phyloP scores from a whole-genome alignment of 2,113 vertebrate genomes.

The Ariopsis seemanni region DNA sequence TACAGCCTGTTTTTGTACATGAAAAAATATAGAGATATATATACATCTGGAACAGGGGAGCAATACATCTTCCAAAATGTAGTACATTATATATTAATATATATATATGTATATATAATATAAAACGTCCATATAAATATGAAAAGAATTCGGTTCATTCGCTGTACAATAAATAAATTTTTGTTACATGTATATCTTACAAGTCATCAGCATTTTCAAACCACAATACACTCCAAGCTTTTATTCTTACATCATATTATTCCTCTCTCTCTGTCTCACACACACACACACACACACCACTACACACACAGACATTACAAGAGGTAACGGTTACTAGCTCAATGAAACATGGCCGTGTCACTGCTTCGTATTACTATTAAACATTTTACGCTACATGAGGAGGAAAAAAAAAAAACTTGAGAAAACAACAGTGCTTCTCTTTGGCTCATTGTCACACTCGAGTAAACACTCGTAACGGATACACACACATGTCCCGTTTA shows the following conservation, averaged over 20 bases:
- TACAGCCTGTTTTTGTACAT: constrained; percentile 69
- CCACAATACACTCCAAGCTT: constrained; percentile 61
- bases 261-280: not conserved
- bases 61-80: constrained; percentile 74
- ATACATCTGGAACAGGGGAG: constrained; percentile 72
- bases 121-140: constrained; percentile 75
- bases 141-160: constrained; percentile 69
- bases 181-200: constrained; percentile 67
- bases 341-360: not conserved
- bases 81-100: constrained; percentile 64
- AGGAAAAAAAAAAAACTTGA: not conserved
- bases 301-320: constrained; percentile 37
- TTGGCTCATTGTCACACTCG: constrained; percentile 25
- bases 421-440: constrained; percentile 36
- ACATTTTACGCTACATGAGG: constrained; percentile 17
- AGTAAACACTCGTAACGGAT: not conserved
- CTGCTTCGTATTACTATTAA: constrained; percentile 16
- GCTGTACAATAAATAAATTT: constrained; percentile 74
- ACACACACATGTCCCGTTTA: not conserved
- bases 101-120: not conserved
- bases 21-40: constrained; percentile 77
- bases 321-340: constrained; percentile 16
- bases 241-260: constrained; percentile 46
- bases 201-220: constrained; percentile 62
- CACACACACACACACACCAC: constrained; percentile 40